Evolutionary conservation across 2,797 vertebrate species (phyloP).

Genomic region (Varecia variegata): DNA sequence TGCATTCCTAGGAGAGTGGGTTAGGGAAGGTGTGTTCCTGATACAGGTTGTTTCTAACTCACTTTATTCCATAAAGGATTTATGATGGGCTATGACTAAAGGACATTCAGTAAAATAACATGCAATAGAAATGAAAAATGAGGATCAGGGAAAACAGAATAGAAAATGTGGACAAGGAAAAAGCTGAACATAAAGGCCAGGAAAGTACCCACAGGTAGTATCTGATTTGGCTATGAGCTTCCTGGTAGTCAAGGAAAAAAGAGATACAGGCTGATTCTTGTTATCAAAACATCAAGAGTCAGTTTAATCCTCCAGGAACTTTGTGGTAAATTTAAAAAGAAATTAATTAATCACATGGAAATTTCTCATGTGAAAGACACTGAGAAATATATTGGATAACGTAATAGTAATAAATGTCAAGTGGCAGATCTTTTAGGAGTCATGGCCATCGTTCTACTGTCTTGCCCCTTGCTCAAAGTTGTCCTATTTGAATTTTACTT

Average conservation of each 20-base stretch:
- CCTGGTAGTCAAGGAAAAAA: neutral
- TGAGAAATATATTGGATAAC: neutral
- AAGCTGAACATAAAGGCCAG: neutral
- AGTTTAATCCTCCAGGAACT: neutral
- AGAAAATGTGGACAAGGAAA: neutral
- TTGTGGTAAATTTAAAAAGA: slow-evolving; percentile 19
- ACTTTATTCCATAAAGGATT: neutral
- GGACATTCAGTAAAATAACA: neutral
- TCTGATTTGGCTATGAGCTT: neutral
- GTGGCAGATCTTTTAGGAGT: neutral
- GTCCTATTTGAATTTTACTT: neutral
- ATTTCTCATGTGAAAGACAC: neutral
- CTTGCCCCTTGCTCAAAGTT: neutral
- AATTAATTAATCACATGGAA: neutral
- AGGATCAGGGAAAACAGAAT: neutral
- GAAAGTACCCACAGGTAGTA: neutral
- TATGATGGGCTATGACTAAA: neutral
- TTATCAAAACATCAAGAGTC: neutral
- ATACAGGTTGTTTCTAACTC: neutral
- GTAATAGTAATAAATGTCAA: neutral
- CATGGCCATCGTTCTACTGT: neutral
- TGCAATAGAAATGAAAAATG: neutral
- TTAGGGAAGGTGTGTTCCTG: neutral
- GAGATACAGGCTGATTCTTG: neutral
- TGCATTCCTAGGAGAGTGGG: neutral